Percentiles rank a stretch among this genome's conserved stretches.
Evolutionary conservation across 2,113 vertebrate species (phyloP).

Genomic region (Castor canadensis): DNA sequence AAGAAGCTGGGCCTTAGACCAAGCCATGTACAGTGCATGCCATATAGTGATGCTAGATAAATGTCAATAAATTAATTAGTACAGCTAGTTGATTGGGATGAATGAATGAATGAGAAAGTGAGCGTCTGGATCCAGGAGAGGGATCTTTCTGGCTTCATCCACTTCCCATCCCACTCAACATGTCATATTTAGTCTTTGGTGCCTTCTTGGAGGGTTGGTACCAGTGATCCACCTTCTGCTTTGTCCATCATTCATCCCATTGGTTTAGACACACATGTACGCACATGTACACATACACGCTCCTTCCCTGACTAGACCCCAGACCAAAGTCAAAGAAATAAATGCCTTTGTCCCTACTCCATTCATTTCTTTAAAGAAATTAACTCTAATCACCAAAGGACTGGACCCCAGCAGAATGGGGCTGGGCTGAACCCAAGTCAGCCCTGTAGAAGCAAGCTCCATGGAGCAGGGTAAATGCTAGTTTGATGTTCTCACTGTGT

Average conservation of each 20-base stretch:
- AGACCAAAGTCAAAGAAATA: conserved; percentile 51
- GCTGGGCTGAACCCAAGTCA: neutral
- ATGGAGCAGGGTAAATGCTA: neutral
- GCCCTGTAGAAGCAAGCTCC: too few relatives aligned
- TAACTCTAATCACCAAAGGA: conserved; percentile 34
- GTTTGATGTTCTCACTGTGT: neutral
- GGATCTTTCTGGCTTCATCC: neutral
- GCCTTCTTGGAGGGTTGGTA: conserved; percentile 4
- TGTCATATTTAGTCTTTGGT: neutral
- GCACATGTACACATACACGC: neutral
- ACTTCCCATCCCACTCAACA: neutral
- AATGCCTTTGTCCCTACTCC: neutral
- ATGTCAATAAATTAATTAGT: neutral
- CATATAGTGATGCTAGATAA: neutral
- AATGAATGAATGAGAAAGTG: neutral
- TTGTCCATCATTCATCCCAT: neutral
- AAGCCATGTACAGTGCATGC: neutral
- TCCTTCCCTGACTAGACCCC: neutral
- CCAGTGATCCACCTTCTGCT: conserved; percentile 33
- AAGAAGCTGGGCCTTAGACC: neutral
- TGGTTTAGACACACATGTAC: conserved; percentile 28
- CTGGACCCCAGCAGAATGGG: neutral
- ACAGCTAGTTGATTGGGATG: neutral
- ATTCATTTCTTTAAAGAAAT: conserved; percentile 4
- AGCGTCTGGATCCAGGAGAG: neutral